These are phyloP conservation scores for Volucella bombylans DNA, from an alignment of 2,888 invertebrate species.

Conservation along the genomic window DNA sequence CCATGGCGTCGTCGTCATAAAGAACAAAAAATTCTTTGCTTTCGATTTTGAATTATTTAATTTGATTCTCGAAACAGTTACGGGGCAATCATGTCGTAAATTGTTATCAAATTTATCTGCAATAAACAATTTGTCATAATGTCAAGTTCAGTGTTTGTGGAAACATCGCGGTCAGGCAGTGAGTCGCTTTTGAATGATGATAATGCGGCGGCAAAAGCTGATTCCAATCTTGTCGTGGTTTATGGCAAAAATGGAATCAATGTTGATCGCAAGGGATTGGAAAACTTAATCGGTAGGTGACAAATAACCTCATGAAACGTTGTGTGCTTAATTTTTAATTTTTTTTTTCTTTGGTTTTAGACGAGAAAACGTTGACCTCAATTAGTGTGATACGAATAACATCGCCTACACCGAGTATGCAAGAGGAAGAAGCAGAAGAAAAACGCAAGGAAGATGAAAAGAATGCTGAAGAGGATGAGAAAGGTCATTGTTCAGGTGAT, in stretches of 20 bases:
- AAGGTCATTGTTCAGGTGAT: slow-evolving; percentile 75
- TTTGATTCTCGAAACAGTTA: not conserved
- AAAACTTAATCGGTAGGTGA: slow-evolving; percentile 89
- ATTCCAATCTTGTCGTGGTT: slow-evolving; percentile 87
- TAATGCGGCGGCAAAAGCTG: slow-evolving; percentile 65
- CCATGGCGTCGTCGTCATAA: slow-evolving; percentile 68
- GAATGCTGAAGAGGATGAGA: slow-evolving; percentile 73
- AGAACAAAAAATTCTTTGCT: slow-evolving; percentile 13
- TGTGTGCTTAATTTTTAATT: not conserved
- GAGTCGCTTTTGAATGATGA: slow-evolving; percentile 49
- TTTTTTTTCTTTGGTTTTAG: slow-evolving; percentile 74
- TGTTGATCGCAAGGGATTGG: slow-evolving; percentile 90
- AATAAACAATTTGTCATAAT: slow-evolving; percentile 74
- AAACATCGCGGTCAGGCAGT: slow-evolving; percentile 74
- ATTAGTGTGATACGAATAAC: slow-evolving; percentile 86
- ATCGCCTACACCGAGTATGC: slow-evolving; percentile 82
- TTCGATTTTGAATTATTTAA: slow-evolving; percentile 15
- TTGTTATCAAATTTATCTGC: not conserved
- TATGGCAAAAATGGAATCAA: slow-evolving; percentile 94
- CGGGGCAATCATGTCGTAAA: slow-evolving; percentile 26
- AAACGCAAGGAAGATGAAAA: slow-evolving; percentile 76
- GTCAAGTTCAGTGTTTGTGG: slow-evolving; percentile 82
- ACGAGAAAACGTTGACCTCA: slow-evolving; percentile 84
- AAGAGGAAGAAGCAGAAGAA: slow-evolving; percentile 80
- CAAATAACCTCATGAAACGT: not conserved